These are phyloP conservation scores for Pomacea maculata DNA, from an alignment of 1,140 invertebrate genomes.

Conservation along the genomic window DNA sequence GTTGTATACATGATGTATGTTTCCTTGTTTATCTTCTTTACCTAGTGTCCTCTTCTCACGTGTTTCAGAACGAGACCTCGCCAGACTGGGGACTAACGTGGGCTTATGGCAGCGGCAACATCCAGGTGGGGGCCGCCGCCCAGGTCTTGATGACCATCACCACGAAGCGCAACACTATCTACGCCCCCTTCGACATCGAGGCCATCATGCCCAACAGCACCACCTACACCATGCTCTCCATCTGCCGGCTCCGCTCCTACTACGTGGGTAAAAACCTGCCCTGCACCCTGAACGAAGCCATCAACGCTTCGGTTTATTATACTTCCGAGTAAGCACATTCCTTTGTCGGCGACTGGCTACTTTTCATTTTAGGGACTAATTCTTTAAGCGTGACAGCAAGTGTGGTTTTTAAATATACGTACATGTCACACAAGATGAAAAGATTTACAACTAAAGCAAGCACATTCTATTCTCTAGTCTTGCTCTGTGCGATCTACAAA, in stretches of 20 bases:
- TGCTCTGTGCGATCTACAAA: too few relatives aligned
- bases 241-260: slow-evolving; percentile 43
- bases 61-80: slow-evolving; percentile 32
- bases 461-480: too few relatives aligned
- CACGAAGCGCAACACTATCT: slow-evolving; percentile 38
- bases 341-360: too few relatives aligned
- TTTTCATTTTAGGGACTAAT: too few relatives aligned
- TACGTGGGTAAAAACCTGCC: slow-evolving; percentile 46
- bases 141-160: slow-evolving; percentile 41
- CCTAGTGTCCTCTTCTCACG: neutral
- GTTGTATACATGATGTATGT: too few relatives aligned
- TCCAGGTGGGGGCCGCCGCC: slow-evolving; percentile 31
- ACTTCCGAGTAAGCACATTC: slow-evolving; percentile 32
- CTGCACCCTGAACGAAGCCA: slow-evolving; percentile 31
- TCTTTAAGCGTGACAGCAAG: too few relatives aligned
- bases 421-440: too few relatives aligned
- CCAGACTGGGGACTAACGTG: slow-evolving; percentile 37
- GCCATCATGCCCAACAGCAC: slow-evolving; percentile 48
- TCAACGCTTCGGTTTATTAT: slow-evolving; percentile 30
- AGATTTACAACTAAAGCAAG: too few relatives aligned
- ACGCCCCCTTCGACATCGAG: slow-evolving; percentile 49
- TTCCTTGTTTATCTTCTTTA: neutral
- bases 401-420: too few relatives aligned
- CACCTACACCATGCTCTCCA: slow-evolving; percentile 34
- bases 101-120: slow-evolving; percentile 27